Evolutionary conservation across 30 jellyfish, hydroid and myxozoan species (phyloP).

Genomic region (Hydra vulgaris): DNA sequence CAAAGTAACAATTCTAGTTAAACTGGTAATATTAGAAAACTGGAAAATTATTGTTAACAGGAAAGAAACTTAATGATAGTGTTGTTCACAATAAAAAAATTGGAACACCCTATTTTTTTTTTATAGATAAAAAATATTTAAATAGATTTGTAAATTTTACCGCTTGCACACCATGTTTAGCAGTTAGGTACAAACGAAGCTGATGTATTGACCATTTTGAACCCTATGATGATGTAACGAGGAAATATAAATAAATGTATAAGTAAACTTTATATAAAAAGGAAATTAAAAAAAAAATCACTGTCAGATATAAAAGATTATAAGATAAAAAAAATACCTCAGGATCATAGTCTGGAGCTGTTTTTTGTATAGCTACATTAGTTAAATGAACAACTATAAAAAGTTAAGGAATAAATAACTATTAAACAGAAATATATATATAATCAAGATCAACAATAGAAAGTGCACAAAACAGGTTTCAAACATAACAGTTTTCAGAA

Average conservation of each 20-base stretch:
- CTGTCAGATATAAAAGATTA: too few species aligned
- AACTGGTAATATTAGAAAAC: too few species aligned
- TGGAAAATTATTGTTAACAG: too few species aligned
- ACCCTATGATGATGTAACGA: constrained; percentile 33
- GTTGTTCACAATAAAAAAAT: too few species aligned
- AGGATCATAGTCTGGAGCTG: constrained; percentile 81
- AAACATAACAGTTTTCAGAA: too few species aligned
- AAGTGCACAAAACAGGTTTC: background rate
- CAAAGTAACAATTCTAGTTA: too few species aligned
- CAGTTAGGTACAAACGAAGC: constrained; percentile 80
- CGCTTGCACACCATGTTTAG: constrained; percentile 65
- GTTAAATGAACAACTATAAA: constrained; percentile 69
- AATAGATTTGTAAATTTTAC: background rate
- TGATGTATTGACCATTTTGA: constrained; percentile 88
- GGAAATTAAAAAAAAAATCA: too few species aligned
- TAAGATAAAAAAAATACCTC: constrained; percentile 41
- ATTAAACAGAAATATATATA: background rate
- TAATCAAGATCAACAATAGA: background rate
- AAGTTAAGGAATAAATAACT: constrained; percentile 13
- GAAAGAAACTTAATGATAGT: too few species aligned
- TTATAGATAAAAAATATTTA: too few species aligned
- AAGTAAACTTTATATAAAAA: too few species aligned
- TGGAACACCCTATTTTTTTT: background rate
- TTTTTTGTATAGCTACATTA: constrained; percentile 76
- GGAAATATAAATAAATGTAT: background rate